These are phyloP conservation scores for Atopsyche davidsoni DNA, from an alignment of 1,140 invertebrate species.

Conservation along the genomic window DNA sequence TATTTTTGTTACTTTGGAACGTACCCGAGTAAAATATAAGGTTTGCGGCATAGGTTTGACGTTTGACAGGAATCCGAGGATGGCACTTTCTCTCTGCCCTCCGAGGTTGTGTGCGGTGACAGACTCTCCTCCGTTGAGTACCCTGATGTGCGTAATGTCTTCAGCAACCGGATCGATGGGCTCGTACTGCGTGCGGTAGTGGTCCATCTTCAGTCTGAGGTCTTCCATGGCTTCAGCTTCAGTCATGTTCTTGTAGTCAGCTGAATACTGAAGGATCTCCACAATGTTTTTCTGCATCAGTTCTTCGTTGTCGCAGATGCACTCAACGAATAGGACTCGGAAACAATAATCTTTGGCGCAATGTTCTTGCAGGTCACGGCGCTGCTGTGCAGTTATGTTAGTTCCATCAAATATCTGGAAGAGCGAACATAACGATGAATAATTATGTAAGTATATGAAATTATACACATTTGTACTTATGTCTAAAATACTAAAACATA, in stretches of 20 bases:
- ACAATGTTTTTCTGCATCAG: constrained; percentile 82
- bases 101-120: constrained; percentile 42
- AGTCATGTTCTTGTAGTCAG: constrained; percentile 80
- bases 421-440: no score
- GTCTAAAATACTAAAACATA: no score
- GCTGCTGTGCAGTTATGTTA: constrained; percentile 75
- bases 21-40: constrained; percentile 47
- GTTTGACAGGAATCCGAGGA: constrained; percentile 44
- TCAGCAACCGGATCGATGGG: constrained; percentile 46
- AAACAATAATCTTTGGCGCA: constrained; percentile 69
- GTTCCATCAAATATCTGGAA: constrained; percentile 87
- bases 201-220: constrained; percentile 74
- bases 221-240: constrained; percentile 71
- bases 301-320: constrained; percentile 77
- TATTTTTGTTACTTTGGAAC: no score
- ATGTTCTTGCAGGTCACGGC: constrained; percentile 70
- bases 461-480: no score
- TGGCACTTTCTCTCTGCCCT: constrained; percentile 45
- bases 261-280: constrained; percentile 86
- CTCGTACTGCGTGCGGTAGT: constrained; percentile 79
- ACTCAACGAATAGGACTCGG: constrained; percentile 89
- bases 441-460: no score
- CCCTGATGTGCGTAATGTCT: constrained; percentile 41
- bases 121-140: constrained; percentile 44
- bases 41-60: constrained; percentile 44